Evolutionary conservation across 2,888 invertebrate genomes (phyloP), one percentile per base, ranked within the genome.

Genomic region (Cancer borealis): DNA sequence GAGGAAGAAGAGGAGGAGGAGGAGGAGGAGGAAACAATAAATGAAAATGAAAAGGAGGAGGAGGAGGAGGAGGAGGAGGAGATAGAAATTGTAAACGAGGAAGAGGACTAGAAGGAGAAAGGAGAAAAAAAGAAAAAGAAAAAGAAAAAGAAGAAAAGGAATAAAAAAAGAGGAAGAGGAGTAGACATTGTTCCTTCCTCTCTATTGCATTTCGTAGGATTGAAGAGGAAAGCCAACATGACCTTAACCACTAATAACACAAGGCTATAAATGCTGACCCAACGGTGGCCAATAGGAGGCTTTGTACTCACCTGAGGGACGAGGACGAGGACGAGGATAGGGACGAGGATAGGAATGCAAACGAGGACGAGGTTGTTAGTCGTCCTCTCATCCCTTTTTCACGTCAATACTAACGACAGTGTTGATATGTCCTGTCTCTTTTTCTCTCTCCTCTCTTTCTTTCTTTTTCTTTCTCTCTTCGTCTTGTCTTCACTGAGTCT

Each of bases 1-100:
- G 79, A 79, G 30, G 79, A 79, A 30, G 79, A 79, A 30, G 79
- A 79, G 30, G 79, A 79, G 79, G 79, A 79, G 79, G 1, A 79
- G 79, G 12, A 79, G 79, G 26, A 79, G 79, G 30, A 79, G 26
- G 30, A 30, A 6, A 21, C 3, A 66, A 21, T 17, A 66, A 21
- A 12, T 3, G 79, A 79, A 10, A 3, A 79, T 30, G 79, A 79
- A 30, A 30, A 79, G 26, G 26, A 79, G 79, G 79, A 12, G 10
- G 79, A 79, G 30, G 26, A 26, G 26, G 79, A 79, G 30, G 79
- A 30, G 14, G 79, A 79, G 30, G 79, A 79, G 8, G 30, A 79
- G 10, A 26, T 26, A 12, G 30, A 79, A 30, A 30, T 12, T 2
- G 6, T 30, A 8, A 10, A 30, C 26, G 30, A 79, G 3, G 73